A percentile compares a stretch with the other conserved stretches of the same genome.
These are phyloP conservation scores for Caranx melampygus DNA, from an alignment of 2,113 vertebrate genomes.

Conservation along the genomic window DNA sequence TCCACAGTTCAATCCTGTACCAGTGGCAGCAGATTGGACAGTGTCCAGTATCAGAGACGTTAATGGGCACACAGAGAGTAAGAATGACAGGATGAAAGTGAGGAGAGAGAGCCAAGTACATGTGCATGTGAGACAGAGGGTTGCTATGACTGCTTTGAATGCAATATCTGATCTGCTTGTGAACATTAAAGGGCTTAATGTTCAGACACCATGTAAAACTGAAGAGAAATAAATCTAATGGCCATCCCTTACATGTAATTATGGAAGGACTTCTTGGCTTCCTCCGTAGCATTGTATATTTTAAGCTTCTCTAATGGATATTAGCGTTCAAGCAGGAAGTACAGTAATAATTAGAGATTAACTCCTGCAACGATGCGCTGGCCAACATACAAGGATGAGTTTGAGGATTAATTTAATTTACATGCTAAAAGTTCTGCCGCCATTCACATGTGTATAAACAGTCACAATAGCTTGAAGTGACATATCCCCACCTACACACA, in stretches of 20 bases:
- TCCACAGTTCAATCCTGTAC: conserved; percentile 25
- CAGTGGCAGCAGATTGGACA: conserved; percentile 52
- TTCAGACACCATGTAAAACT: conserved; percentile 31
- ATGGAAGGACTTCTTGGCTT: neutral
- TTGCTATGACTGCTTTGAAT: conserved; percentile 40
- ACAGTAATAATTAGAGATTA: conserved; percentile 11
- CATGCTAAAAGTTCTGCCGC: neutral
- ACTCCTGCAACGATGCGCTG: neutral
- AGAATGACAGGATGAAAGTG: conserved; percentile 60
- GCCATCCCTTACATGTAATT: conserved; percentile 29
- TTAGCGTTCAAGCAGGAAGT: neutral
- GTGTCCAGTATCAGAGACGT: conserved; percentile 48
- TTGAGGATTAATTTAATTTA: neutral
- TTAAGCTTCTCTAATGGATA: conserved; percentile 27
- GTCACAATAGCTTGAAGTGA: neutral
- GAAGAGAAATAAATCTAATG: conserved; percentile 16
- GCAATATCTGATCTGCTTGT: conserved; percentile 39
- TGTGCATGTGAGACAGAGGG: conserved; percentile 16
- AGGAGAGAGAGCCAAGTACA: conserved; percentile 27
- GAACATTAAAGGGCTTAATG: conserved; percentile 41
- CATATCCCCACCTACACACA: neutral
- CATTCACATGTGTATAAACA: neutral
- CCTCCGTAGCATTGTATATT: neutral
- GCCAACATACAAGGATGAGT: neutral
- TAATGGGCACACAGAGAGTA: conserved; percentile 47